These are phyloP conservation scores for Endotricha flammealis DNA, from an alignment of 2,888 invertebrate genomes.

Conservation along the genomic window DNA sequence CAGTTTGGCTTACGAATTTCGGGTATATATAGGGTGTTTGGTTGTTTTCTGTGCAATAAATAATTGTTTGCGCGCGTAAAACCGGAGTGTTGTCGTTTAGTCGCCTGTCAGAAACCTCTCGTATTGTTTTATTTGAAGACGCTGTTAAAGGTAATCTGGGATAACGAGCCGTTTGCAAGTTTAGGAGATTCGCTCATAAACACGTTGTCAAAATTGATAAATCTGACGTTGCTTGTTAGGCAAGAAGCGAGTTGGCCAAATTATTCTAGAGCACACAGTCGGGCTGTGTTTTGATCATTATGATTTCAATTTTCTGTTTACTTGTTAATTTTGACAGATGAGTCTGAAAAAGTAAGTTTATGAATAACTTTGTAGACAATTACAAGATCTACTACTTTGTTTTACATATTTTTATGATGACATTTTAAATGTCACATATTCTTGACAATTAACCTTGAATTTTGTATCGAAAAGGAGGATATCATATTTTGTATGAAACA, in stretches of 20 bases:
- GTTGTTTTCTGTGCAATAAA: slow-evolving; percentile 66
- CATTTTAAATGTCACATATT: too few species aligned
- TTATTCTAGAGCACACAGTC: too few species aligned
- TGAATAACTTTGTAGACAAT: too few species aligned
- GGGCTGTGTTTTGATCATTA: too few species aligned
- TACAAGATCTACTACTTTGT: too few species aligned
- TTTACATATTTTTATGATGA: too few species aligned
- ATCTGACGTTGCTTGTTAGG: slow-evolving; percentile 18
- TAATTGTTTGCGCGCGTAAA: slow-evolving; percentile 75
- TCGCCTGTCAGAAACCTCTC: slow-evolving; percentile 46
- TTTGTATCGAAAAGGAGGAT: too few species aligned
- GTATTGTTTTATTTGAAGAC: slow-evolving; percentile 56
- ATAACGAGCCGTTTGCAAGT: slow-evolving; percentile 47
- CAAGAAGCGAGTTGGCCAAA: not conserved
- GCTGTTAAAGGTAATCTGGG: slow-evolving; percentile 55
- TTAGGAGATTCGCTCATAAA: slow-evolving; percentile 36
- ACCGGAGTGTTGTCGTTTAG: slow-evolving; percentile 61
- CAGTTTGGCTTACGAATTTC: slow-evolving; percentile 26
- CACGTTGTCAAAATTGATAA: slow-evolving; percentile 29
- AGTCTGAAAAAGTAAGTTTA: too few species aligned
- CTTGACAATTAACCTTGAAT: too few species aligned
- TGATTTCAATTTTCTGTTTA: too few species aligned
- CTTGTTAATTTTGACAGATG: too few species aligned
- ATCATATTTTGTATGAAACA: too few species aligned
- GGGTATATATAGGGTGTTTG: slow-evolving; percentile 46